These are phyloP conservation scores for Gymnarchus niloticus DNA, from an alignment of 2,113 vertebrate species.

Conservation along the genomic window DNA sequence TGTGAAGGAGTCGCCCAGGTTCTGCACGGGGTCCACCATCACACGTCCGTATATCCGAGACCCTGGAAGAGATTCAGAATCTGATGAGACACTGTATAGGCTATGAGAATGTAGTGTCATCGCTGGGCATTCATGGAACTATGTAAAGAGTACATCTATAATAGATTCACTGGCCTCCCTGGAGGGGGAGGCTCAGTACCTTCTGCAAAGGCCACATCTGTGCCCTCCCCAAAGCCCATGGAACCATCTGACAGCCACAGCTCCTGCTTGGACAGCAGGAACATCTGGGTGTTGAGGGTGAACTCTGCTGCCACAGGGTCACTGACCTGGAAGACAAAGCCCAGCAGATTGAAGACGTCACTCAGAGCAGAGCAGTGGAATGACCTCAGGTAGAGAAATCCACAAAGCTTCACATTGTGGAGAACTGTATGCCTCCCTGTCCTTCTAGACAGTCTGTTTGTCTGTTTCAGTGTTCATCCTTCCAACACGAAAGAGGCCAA, in stretches of 20 bases:
- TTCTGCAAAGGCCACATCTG: conserved; percentile 69
- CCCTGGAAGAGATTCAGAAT: conserved; percentile 41
- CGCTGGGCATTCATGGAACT: neutral
- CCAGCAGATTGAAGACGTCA: neutral
- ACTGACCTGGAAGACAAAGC: conserved; percentile 60
- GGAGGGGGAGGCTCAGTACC: conserved; percentile 52
- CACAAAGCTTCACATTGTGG: neutral
- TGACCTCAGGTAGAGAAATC: no score
- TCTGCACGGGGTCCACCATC: conserved; percentile 73
- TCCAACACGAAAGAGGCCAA: neutral
- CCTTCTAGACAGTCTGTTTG: no score
- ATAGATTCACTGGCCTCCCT: conserved; percentile 4
- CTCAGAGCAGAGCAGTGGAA: no score
- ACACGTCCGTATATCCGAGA: conserved; percentile 60
- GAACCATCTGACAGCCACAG: conserved; percentile 74
- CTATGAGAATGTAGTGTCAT: neutral
- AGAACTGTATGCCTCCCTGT: no score
- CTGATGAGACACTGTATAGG: neutral
- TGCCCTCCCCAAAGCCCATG: conserved; percentile 72
- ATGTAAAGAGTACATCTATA: no score
- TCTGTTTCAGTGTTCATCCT: no score
- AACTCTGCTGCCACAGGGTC: conserved; percentile 76
- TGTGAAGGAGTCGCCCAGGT: conserved; percentile 67
- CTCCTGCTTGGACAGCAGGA: conserved; percentile 70
- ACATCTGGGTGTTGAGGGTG: conserved; percentile 76